These are phyloP conservation scores for Saccostrea echinata DNA, from an alignment of 1,140 invertebrate genomes.

Conservation along the genomic window DNA sequence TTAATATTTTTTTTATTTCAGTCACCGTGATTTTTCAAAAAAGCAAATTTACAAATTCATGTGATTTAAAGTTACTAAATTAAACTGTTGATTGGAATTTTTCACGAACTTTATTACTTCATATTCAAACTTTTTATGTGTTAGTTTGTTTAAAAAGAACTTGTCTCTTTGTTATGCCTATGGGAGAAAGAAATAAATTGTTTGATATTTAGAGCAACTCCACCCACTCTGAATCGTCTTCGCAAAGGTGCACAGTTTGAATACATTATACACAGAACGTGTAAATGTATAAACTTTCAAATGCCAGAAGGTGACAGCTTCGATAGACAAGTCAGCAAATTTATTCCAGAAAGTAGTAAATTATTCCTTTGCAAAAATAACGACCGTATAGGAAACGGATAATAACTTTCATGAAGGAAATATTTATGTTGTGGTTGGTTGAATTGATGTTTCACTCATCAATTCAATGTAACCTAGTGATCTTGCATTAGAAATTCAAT, in stretches of 20 bases:
- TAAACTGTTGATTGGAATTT: too few relatives aligned
- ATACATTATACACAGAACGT: neutral
- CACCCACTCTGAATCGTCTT: neutral
- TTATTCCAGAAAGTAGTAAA: neutral
- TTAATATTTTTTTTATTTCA: too few relatives aligned
- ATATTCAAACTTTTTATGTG: too few relatives aligned
- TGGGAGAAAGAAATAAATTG: neutral
- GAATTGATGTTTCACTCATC: neutral
- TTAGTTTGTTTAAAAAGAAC: neutral
- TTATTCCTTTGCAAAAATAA: neutral
- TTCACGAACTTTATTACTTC: too few relatives aligned
- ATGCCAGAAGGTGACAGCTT: neutral
- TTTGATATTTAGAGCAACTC: neutral
- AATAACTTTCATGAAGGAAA: neutral
- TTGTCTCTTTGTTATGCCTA: neutral
- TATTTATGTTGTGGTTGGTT: neutral
- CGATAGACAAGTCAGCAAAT: slow-evolving; percentile 20
- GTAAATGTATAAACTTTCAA: neutral
- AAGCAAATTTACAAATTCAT: too few relatives aligned
- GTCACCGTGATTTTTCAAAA: too few relatives aligned
- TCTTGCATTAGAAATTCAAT: neutral
- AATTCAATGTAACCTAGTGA: neutral
- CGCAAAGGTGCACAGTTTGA: neutral
- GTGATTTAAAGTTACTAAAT: too few relatives aligned
- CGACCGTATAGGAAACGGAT: neutral